A percentile compares a stretch with the other conserved stretches of the same genome.
These are phyloP conservation scores for Sebastiscus albofasciatus DNA, from an alignment of 2,797 vertebrate genomes.

Conservation along the genomic window DNA sequence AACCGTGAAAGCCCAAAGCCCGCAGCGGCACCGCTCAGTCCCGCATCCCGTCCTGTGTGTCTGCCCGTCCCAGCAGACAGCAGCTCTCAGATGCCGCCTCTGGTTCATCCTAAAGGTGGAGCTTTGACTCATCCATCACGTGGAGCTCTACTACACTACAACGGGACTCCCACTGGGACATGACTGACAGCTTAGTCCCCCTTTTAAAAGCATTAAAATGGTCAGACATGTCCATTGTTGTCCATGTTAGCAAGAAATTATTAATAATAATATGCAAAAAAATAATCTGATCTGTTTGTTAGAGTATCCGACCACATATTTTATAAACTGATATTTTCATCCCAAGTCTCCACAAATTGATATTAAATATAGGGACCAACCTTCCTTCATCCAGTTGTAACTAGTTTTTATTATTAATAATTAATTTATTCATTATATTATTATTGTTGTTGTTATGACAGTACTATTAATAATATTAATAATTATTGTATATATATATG, in stretches of 20 bases:
- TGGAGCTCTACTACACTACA: constrained; percentile 16
- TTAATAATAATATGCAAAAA: neutral
- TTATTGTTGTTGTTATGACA: too few relatives aligned
- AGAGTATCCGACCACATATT: neutral
- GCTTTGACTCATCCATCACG: constrained; percentile 66
- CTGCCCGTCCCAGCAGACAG: constrained; percentile 46
- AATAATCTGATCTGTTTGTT: neutral
- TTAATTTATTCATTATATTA: too few relatives aligned
- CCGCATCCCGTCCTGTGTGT: constrained; percentile 35
- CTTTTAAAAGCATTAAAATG: neutral
- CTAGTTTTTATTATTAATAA: neutral
- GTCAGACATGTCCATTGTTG: neutral
- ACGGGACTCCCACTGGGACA: neutral
- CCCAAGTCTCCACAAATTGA: neutral
- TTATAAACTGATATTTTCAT: neutral
- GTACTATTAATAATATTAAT: too few relatives aligned
- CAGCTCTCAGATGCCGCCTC: constrained; percentile 57
- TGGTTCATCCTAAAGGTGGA: constrained; percentile 69
- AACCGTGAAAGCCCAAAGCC: neutral
- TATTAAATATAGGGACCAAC: neutral
- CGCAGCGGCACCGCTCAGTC: constrained; percentile 17
- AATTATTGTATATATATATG: too few relatives aligned
- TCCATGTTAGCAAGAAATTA: neutral
- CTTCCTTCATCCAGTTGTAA: neutral
- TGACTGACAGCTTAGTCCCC: neutral